phyloP scores from a whole-genome alignment of 2,797 vertebrate genomes.

The Eurystomus glaucurus region DNA sequence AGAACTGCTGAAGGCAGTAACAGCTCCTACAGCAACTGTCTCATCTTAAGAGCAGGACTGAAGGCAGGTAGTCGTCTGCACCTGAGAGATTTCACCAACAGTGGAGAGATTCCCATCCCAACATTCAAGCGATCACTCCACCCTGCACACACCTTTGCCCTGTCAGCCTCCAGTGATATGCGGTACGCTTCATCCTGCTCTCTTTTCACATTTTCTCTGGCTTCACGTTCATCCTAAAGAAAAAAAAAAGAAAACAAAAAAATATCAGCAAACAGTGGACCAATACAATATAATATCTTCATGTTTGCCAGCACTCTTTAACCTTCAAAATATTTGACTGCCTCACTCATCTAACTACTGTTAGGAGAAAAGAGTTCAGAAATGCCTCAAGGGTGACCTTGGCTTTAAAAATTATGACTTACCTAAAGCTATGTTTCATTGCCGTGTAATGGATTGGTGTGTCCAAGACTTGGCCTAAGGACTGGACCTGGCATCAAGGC shows the following conservation, averaged over 20 bases:
- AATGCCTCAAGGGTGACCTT: neutral
- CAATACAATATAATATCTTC: neutral
- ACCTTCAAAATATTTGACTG: neutral
- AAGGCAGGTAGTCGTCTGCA: neutral
- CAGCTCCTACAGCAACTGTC: rapidly evolving
- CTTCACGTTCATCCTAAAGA: slow-evolving; percentile 95
- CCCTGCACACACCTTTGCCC: slow-evolving; percentile 91
- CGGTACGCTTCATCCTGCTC: slow-evolving; percentile 99
- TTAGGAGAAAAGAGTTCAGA: neutral
- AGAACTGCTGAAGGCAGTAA: neutral
- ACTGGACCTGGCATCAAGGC: neutral
- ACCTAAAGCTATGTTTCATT: neutral
- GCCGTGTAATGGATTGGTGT: rapidly evolving
- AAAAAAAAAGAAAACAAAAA: neutral
- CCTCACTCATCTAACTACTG: neutral
- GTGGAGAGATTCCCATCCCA: neutral
- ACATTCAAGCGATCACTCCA: neutral
- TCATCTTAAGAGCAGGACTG: neutral
- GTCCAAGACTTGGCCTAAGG: neutral
- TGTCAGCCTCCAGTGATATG: slow-evolving; percentile 96
- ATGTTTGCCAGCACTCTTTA: neutral
- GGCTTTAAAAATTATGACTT: neutral
- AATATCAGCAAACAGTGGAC: neutral
- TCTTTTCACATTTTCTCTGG: slow-evolving; percentile 97
- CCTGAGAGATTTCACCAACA: neutral